Evolutionary conservation across 2,113 vertebrate genomes (phyloP), one percentile per base, ranked within the genome.

Genomic region (Carassius gibelio): DNA sequence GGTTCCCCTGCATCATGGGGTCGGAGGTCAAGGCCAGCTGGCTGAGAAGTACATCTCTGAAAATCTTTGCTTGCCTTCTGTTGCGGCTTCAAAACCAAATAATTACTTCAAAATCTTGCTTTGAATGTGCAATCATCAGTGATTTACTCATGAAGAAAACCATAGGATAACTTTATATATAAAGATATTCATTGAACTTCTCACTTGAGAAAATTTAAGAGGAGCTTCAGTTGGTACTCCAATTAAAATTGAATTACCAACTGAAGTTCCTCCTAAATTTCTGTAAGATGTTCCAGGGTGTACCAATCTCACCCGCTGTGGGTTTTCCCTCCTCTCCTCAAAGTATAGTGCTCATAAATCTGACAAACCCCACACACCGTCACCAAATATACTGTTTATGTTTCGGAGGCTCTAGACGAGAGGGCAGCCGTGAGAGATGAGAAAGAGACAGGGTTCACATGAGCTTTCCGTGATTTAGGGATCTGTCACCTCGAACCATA

Each of bases 401-500:
- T 81, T 85, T 52, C 59, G 8, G 42, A 81, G 84, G 64, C 76
- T 66, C 59, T 62, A 71, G 66, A 80, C 42, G 7, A 66, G 34
- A 69, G 75, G 86, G 75, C 57, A 80, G 45, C 9, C 23, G 38
- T 68, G 52, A 75, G 82, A 10, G 68, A 83, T 38, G 36, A 75
- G 55, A 34, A 30, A 50, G 55, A 3, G 21, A 10, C 38, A 36
- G 34, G n/a, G 62, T 88, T 86, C 86, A 89, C 84, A 77, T 23
- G 13, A 79, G 34, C 81, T 48, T 36, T 79, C 76, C 10, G 66
- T 78, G 82, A 79, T 87, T 88, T 87, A 82, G 61, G 19, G 21
- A 82, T 57, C 62, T 45, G 85, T 88, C 85, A 88, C 69, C 52
- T 87, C 72, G 34, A 61, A 88, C 74, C 17, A 69, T 48, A 82